Evolutionary conservation across 2,888 invertebrate genomes (phyloP).

Genomic region (Drosophila quinaria): DNA sequence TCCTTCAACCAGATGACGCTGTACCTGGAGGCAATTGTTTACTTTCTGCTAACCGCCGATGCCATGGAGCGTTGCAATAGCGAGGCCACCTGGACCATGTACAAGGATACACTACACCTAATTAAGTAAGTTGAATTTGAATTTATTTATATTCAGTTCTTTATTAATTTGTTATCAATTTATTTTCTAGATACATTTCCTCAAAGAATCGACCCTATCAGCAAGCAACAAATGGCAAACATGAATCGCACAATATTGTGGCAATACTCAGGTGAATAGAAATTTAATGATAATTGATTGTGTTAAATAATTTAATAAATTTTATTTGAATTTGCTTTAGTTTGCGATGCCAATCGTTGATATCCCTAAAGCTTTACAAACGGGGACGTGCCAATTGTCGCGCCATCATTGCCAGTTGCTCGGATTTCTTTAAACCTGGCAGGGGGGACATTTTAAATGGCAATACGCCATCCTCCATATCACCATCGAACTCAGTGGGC

Average conservation of each 20-base stretch:
- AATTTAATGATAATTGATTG: not conserved
- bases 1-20: slow-evolving; percentile 94
- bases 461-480: slow-evolving; percentile 93
- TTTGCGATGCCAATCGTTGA: slow-evolving; percentile 95
- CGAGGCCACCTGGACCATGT: slow-evolving; percentile 95
- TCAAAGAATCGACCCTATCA: slow-evolving; percentile 90
- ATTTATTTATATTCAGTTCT: not conserved
- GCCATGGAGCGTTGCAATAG: slow-evolving; percentile 95
- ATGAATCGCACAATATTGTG: slow-evolving; percentile 88
- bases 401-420: slow-evolving; percentile 91
- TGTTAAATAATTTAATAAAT: not conserved
- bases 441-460: slow-evolving; percentile 85
- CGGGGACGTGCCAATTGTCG: slow-evolving; percentile 93
- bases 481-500: slow-evolving; percentile 95
- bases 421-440: slow-evolving; percentile 92
- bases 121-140: slow-evolving; percentile 88
- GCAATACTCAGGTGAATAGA: slow-evolving; percentile 89
- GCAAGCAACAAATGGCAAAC: slow-evolving; percentile 87
- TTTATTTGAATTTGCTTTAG: slow-evolving; percentile 86
- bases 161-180: not conserved
- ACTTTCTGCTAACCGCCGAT: slow-evolving; percentile 95
- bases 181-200: slow-evolving; percentile 89
- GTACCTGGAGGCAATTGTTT: slow-evolving; percentile 96
- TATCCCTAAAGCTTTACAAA: slow-evolving; percentile 95
- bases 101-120: slow-evolving; percentile 94